A percentile compares a stretch with the other conserved stretches of the same genome.
Conservation (phyloP, 2,113 vertebrate genomes). For the Mobula birostris region DNA sequence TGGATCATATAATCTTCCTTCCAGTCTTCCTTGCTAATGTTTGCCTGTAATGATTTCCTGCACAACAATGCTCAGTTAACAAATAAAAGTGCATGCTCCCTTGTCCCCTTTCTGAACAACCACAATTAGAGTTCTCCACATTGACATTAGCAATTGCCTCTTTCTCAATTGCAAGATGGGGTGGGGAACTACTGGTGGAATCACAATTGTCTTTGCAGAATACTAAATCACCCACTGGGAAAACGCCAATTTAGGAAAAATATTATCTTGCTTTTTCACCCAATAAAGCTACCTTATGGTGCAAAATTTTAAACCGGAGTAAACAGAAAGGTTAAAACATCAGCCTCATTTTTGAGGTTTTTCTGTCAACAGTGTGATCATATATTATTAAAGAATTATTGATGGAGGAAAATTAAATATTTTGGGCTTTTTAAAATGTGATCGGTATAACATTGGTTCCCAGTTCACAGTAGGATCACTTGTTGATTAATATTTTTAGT, state of each 20-base stretch:
- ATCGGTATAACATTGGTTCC: not conserved
- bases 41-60: not conserved
- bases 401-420: not conserved
- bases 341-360: not conserved
- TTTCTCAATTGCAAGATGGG: not conserved
- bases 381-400: too few relatives aligned
- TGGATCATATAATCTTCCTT: not conserved
- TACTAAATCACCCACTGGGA: not conserved
- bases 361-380: not conserved
- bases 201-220: not conserved
- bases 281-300: not conserved
- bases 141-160: constrained; percentile 1
- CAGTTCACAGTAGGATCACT: not conserved
- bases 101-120: not conserved
- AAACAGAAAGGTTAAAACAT: not conserved
- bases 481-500: not conserved
- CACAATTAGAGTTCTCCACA: not conserved
- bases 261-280: not conserved
- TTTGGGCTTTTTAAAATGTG: not conserved
- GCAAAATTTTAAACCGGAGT: not conserved
- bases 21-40: not conserved
- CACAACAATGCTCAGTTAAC: not conserved
- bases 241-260: not conserved
- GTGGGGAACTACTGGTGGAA: too few relatives aligned
- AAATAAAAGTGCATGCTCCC: not conserved